phyloP scores from a whole-genome alignment of 2,113 vertebrate species.

The Argyrosomus japonicus region DNA sequence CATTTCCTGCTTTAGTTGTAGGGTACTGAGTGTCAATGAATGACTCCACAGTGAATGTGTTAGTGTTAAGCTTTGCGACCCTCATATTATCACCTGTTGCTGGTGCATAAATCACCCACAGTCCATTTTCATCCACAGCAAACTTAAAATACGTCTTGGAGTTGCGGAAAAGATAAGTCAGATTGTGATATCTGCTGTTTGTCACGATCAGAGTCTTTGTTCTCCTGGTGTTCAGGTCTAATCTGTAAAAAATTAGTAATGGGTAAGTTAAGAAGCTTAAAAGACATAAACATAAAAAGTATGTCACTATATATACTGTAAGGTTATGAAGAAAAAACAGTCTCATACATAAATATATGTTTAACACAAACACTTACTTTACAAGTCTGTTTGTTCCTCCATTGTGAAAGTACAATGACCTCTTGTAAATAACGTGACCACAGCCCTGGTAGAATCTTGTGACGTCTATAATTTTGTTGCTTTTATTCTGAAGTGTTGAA shows the following conservation, averaged over 20 bases:
- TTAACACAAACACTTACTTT: conserved; percentile 82
- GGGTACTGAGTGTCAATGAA: conserved; percentile 89
- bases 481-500: conserved; percentile 76
- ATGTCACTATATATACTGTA: background rate
- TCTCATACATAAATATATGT: background rate
- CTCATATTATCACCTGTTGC: conserved; percentile 81
- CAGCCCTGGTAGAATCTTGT: conserved; percentile 88
- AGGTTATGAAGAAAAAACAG: background rate
- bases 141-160: conserved; percentile 95
- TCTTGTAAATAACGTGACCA: conserved; percentile 88
- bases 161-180: conserved; percentile 90
- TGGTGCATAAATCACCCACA: conserved; percentile 92
- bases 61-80: conserved; percentile 86
- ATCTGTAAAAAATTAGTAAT: conserved; percentile 76
- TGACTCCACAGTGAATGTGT: conserved; percentile 80
- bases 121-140: conserved; percentile 89
- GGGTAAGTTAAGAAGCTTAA: background rate
- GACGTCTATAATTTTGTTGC: conserved; percentile 78
- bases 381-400: conserved; percentile 86
- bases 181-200: conserved; percentile 85
- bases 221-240: conserved; percentile 81
- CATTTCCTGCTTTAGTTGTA: conserved; percentile 90
- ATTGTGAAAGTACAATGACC: conserved; percentile 90
- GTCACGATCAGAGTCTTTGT: conserved; percentile 77
- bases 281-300: background rate